A percentile compares a stretch with the other conserved stretches of the same genome.
Conservation (phyloP, 1,140 invertebrate species). For the Diorhabda sublineata region DNA sequence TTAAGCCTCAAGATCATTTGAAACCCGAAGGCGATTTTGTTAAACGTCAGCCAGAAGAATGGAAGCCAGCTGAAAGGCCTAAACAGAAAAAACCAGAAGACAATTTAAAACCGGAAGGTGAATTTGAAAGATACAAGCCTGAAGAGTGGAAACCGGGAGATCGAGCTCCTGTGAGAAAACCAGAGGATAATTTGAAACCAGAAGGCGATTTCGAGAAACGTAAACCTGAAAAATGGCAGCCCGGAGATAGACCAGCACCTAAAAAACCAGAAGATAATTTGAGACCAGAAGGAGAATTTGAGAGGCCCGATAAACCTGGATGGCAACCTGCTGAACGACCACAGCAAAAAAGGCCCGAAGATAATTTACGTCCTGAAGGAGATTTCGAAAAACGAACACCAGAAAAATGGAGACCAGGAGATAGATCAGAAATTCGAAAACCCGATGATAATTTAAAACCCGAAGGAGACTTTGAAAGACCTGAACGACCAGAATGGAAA, state of each 20-base stretch:
- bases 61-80: slow-evolving; percentile 40
- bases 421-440: slow-evolving; percentile 50
- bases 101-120: slow-evolving; percentile 51
- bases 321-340: slow-evolving; percentile 48
- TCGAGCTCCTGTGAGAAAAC: slow-evolving; percentile 44
- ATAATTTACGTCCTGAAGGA: slow-evolving; percentile 56
- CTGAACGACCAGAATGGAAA: slow-evolving; percentile 43
- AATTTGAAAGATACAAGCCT: slow-evolving; percentile 43
- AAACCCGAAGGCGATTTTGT: slow-evolving; percentile 57
- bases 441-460: slow-evolving; percentile 54
- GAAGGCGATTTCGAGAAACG: slow-evolving; percentile 49
- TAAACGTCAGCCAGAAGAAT: slow-evolving; percentile 38
- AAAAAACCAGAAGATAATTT: slow-evolving; percentile 52
- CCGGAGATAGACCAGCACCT: slow-evolving; percentile 54
- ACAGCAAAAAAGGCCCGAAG: slow-evolving; percentile 46
- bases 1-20: slow-evolving; percentile 55
- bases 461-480: slow-evolving; percentile 58
- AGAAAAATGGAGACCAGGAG: slow-evolving; percentile 48
- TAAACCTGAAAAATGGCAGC: slow-evolving; percentile 32
- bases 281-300: slow-evolving; percentile 60
- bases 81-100: slow-evolving; percentile 51
- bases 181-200: slow-evolving; percentile 48
- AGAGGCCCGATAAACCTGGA: slow-evolving; percentile 48
- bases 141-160: slow-evolving; percentile 44
- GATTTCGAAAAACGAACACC: slow-evolving; percentile 54